Conservation (phyloP, 2,113 vertebrate genomes). For the Struthio camelus region DNA sequence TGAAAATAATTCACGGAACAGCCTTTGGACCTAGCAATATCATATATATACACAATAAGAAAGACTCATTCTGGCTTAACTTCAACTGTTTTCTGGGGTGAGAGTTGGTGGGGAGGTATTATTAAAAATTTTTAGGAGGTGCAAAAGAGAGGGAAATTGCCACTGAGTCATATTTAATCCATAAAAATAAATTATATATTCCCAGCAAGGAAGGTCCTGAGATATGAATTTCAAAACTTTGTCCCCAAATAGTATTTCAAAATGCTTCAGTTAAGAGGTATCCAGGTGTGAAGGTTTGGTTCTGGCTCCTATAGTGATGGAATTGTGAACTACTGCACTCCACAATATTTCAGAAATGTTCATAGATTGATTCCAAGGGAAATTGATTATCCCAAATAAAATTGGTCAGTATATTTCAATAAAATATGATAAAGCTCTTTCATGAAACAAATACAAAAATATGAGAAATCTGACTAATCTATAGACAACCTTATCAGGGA, state of each 20-base stretch:
- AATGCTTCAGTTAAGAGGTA: not conserved
- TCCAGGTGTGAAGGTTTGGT: not conserved
- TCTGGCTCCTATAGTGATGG: not conserved
- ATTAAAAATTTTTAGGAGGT: not conserved
- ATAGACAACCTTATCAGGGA: not conserved
- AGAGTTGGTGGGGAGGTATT: not conserved
- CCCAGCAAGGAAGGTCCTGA: not conserved
- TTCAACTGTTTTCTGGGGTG: not conserved
- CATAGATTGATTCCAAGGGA: not conserved
- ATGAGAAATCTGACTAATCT: not conserved
- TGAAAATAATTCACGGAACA: not conserved
- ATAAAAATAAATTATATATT: not conserved
- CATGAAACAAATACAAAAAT: not conserved
- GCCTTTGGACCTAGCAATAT: not conserved
- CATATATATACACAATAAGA: not conserved
- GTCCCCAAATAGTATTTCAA: not conserved
- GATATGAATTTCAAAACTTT: not conserved
- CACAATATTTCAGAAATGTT: not conserved
- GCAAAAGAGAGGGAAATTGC: not conserved
- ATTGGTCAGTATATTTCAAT: not conserved
- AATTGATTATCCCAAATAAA: not conserved
- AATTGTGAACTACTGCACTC: not conserved
- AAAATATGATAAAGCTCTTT: not conserved
- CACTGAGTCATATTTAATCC: not conserved
- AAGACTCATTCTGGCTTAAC: not conserved